Evolutionary conservation across 2,797 vertebrate species (phyloP), one percentile per base, ranked within the genome.

Genomic region (Diplodus sargus): DNA sequence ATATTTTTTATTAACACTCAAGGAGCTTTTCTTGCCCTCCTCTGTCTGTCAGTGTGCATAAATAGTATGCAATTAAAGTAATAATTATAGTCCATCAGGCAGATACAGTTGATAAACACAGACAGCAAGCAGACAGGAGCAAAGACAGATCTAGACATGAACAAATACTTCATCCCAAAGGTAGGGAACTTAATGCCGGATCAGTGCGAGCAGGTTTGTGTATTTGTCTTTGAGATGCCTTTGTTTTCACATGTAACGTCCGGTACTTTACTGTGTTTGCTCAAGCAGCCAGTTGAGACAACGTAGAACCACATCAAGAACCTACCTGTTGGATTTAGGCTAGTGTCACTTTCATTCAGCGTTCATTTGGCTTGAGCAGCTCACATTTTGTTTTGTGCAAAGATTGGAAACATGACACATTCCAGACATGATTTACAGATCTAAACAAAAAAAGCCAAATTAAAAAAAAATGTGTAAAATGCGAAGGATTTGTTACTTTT

Each of bases 81-180:
- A 68, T 78, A 79, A 79, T 78, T 73, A 74, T 52, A 69, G 48
- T 52, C 56, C 53, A 17, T 25, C n/a, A 54, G 49, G 49, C 60
- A 70, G 59, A 54, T 60, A 22, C 17, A 62, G 45, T 25, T 63
- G 51, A 61, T 62, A 66, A 53, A 68, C 63, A 64, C 23, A 71
- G 70, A 74, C 39, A 63, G 53, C 30, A 62, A 53, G 30, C n/a
- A 67, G 54, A 39, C 20, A 56, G 52, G 62, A 68, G 53, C 43
- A 20, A 61, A 76, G 56, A 54, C 8, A 45, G 51, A 60, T 58
- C 20, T n/a, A 67, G 59, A 66, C 13, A 42, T 20, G 23, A 12
- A 15, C 17, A 63, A 18, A 78, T 58, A 63, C 64, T 58, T 76
- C 18, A 66, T 22, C 42, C n/a, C 28, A 49, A 23, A 53, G 20